Percentiles rank a stretch among this genome's conserved stretches.
Conservation (phyloP, 2,888 invertebrate genomes). For the Ophioninae sp. region DNA sequence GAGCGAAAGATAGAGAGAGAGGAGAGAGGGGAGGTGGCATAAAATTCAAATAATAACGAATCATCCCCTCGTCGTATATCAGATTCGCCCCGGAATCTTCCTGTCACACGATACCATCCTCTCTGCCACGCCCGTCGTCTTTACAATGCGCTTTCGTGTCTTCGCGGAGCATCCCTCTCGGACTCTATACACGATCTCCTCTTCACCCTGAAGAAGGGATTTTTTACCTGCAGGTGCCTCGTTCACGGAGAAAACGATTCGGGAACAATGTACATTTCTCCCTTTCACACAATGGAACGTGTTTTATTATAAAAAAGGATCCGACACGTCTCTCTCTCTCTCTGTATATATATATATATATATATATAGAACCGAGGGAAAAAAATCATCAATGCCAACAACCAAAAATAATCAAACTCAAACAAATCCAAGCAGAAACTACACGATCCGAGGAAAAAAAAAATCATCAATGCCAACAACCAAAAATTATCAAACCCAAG, state of each 20-base stretch:
- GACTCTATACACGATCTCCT: constrained; percentile 18
- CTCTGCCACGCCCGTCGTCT: constrained; percentile 68
- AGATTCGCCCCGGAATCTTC: constrained; percentile 74
- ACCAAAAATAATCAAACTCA: too few species aligned
- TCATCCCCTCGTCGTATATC: constrained; percentile 76
- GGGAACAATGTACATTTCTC: constrained; percentile 54
- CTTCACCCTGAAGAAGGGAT: constrained; percentile 28
- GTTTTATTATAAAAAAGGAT: constrained; percentile 44
- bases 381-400: too few species aligned
- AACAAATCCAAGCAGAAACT: too few species aligned
- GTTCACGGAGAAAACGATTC: constrained; percentile 53
- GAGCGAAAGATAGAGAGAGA: constrained; percentile 7
- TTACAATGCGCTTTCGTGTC: constrained; percentile 68
- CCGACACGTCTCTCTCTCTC: constrained; percentile 3
- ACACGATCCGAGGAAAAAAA: too few species aligned
- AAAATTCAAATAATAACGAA: constrained; percentile 76
- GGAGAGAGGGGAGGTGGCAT: constrained; percentile 60
- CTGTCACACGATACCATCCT: constrained; percentile 76
- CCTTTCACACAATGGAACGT: constrained; percentile 45
- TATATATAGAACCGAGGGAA: too few species aligned
- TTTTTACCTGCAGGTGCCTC: constrained; percentile 63
- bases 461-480: too few species aligned
- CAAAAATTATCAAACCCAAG: too few species aligned
- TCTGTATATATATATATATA: constrained; percentile 14
- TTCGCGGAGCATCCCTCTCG: constrained; percentile 48